phyloP scores from a whole-genome alignment of 2,888 invertebrate genomes.

The Watsonalla binaria region DNA sequence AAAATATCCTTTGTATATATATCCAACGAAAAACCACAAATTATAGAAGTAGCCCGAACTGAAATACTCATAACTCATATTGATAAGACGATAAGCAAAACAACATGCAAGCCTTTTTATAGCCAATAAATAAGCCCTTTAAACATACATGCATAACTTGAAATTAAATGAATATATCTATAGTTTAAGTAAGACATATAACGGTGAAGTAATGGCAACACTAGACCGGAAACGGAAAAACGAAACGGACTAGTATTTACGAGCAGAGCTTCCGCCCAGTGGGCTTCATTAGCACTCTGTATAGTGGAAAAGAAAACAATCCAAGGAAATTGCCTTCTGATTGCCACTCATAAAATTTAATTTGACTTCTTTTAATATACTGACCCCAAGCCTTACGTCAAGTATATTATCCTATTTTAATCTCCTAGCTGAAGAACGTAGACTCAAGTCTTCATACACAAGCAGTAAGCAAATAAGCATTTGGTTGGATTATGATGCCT shows the following conservation, averaged over 20 bases:
- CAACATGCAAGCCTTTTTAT: constrained; percentile 41
- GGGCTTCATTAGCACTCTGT: constrained; percentile 57
- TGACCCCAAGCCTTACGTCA: too few species aligned
- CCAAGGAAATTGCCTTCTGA: too few species aligned
- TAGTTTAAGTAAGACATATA: constrained; percentile 68
- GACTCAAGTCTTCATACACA: too few species aligned
- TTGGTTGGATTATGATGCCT: too few species aligned
- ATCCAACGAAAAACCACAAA: background rate
- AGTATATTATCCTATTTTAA: too few species aligned
- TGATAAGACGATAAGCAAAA: constrained; percentile 42
- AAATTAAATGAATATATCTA: constrained; percentile 54
- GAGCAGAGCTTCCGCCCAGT: constrained; percentile 66
- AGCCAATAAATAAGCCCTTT: constrained; percentile 36
- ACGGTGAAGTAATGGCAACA: constrained; percentile 62
- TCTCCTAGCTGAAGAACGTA: too few species aligned
- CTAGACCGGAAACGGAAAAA: constrained; percentile 71
- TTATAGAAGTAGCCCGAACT: constrained; percentile 9
- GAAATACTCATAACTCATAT: constrained; percentile 31
- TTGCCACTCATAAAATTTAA: too few species aligned
- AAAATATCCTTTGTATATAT: background rate
- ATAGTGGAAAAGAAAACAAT: constrained; percentile 32
- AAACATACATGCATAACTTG: constrained; percentile 43
- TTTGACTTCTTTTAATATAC: too few species aligned
- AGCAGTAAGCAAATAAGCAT: too few species aligned
- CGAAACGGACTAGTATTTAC: constrained; percentile 75